Base-by-base conservation (phyloP, 2,113 vertebrate genomes). In the Triplophysa tibetana region DNA sequence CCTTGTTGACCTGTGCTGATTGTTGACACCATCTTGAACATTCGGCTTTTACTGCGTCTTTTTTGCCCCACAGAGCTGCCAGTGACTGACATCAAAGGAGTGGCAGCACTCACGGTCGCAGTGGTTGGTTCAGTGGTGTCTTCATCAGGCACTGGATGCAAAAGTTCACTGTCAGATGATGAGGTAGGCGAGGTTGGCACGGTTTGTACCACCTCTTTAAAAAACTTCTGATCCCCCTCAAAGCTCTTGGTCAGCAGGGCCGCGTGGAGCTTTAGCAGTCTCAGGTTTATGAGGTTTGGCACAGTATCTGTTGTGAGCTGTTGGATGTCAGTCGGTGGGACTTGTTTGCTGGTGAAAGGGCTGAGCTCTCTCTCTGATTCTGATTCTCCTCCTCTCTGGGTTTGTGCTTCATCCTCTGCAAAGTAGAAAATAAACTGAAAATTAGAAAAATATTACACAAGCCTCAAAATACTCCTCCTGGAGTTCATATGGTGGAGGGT, bases 231-330 rank as follows among this genome's bases (percentile, higher is more conserved):
- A 64, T 94, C 95, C 29, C 88, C 94, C 70, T 92, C 88, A 75
- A 94, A 95, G 81, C 91, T 89, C 54, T 93, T 93, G 29, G 90
- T 93, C 50, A 95, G 93, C 23, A 95, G 91, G 54, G 91, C 91
- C 67, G 95, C 94, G 0, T 94, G 94, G 75, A 91, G 84, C 70
- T 95, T 90, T 75, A 97, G 90, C 78, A 94, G 94, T 81, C 93
- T 94, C 43, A 96, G 89, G 85, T 95, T 85, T 76, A 95, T 93
- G 75, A 95, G 83, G 88, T 93, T 94, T 81, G 96, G 79, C 0
- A 94, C 93, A 23, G 94, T 92, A 0, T 90, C 92, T 0, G 95
- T 81, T 1, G 81, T 69, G 10, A 52, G 24, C 66, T 74, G 33
- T 2, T 74, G 66, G 45, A 48, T 17, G 14, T 74, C 75, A 13